Evolutionary conservation across 1,140 invertebrate genomes (phyloP), one percentile per base, ranked within the genome.

Genomic region (Nautilus pompilius): DNA sequence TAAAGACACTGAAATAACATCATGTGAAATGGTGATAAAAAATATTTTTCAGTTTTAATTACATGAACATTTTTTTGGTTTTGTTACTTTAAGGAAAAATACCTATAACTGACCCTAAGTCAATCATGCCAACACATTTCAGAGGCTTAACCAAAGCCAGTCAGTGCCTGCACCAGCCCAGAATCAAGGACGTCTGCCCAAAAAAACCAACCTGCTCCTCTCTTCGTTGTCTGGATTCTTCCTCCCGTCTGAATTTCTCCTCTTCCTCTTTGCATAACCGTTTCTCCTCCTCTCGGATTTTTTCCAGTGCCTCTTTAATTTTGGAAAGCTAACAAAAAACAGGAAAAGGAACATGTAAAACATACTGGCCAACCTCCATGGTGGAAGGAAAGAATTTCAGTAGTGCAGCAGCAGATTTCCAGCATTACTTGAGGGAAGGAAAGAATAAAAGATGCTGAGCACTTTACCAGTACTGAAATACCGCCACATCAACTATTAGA

Each of bases 211-310:
- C 77, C 76, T 78, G 53, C 65, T 82, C 76, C 56, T 82, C 79
- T 28, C 63, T 64, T 29, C 63, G 60, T 48, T 56, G 54, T 26
- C 65, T 64, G 26, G 63, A 63, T 57, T 80, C 80, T 58, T 80
- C 77, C 57, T 71, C 73, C 55, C 63, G 60, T 58, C 63, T 48
- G 45, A 68, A 58, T 46, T 64, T 71, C 59, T 76, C 74, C 58
- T 79, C 73, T 80, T 95, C 91, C 80, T 94, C 90, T 66, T 84
- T 86, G 67, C 88, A 83, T 26, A 88, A 73, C 58, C 88, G 85
- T 77, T 96, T 93, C 82, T 96, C 92, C 75, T 95, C 93, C 81
- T 96, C 93, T 78, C 82, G 71, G n/a, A 72, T 60, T 57, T 91
- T 91, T n/a, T 91, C 84, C 80, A 77, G 64, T 20, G 85, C 87